Evolutionary conservation across 1,140 invertebrate species (phyloP).

Genomic region (Wasmannia auropunctata): DNA sequence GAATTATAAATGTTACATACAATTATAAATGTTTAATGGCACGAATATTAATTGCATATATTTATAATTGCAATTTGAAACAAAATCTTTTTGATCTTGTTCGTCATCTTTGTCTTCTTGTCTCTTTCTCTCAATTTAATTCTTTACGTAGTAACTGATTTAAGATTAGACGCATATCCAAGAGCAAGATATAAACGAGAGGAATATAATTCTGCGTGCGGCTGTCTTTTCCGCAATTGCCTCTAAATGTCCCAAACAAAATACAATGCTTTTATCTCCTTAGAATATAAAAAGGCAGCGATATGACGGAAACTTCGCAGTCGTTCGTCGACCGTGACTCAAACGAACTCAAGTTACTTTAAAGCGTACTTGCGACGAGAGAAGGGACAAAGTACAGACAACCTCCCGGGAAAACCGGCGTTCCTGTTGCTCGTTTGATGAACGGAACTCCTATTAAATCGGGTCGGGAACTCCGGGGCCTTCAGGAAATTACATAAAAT

Average conservation of each 20-base stretch:
- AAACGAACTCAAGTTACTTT: slow-evolving; percentile 46
- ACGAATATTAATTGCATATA: not conserved
- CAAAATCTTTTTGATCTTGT: not conserved
- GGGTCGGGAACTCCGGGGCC: slow-evolving; percentile 62
- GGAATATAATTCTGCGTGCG: not conserved
- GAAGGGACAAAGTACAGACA: slow-evolving; percentile 8
- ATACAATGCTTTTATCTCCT: not conserved
- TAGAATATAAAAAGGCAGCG: slow-evolving; percentile 25
- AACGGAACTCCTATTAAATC: slow-evolving; percentile 76
- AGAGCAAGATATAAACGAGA: not conserved
- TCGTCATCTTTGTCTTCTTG: not conserved
- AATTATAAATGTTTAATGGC: not conserved
- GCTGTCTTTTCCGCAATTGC: slow-evolving; percentile 8
- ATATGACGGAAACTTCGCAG: slow-evolving; percentile 6
- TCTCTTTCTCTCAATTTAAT: not conserved
- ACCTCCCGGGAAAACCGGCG: slow-evolving; percentile 36
- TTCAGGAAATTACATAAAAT: slow-evolving; percentile 77
- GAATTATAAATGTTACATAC: too few species aligned
- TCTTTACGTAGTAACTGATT: not conserved
- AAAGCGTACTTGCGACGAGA: slow-evolving; percentile 38
- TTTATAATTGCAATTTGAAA: not conserved
- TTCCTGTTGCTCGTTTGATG: slow-evolving; percentile 75
- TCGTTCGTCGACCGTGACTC: slow-evolving; percentile 18
- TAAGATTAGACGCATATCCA: not conserved
- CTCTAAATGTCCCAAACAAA: slow-evolving; percentile 1